Conservation (phyloP, 2,888 invertebrate species). For the Drosophila koepferae region DNA sequence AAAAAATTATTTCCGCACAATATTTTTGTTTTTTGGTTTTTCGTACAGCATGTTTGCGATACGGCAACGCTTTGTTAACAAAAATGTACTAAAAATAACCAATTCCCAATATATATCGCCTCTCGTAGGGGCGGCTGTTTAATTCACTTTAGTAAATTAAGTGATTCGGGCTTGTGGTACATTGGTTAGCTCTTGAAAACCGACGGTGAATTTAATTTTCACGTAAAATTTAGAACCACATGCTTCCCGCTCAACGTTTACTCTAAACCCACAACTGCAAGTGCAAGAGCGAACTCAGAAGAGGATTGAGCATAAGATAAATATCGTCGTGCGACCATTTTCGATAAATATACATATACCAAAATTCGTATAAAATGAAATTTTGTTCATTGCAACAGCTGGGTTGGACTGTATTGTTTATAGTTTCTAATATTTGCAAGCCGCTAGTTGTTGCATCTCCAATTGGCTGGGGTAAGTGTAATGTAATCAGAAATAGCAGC, state of each 20-base stretch:
- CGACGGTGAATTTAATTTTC: slow-evolving; percentile 30
- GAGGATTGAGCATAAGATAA: not conserved
- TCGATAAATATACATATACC: not conserved
- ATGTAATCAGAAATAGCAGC: not conserved
- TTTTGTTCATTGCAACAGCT: slow-evolving; percentile 26
- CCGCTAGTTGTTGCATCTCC: slow-evolving; percentile 45
- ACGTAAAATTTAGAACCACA: slow-evolving; percentile 42
- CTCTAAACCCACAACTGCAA: slow-evolving; percentile 16
- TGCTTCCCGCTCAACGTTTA: slow-evolving; percentile 33
- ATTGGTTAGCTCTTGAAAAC: slow-evolving; percentile 4
- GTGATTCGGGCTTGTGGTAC: slow-evolving; percentile 22
- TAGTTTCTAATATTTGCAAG: slow-evolving; percentile 16
- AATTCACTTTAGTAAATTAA: slow-evolving; percentile 23
- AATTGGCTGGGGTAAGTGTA: slow-evolving; percentile 65
- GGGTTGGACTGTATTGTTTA: slow-evolving; percentile 21
- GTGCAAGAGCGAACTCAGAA: slow-evolving; percentile 4
- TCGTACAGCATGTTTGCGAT: not conserved
- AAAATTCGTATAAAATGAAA: slow-evolving; percentile 39
- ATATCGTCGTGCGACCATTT: slow-evolving; percentile 10
- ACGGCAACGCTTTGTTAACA: slow-evolving; percentile 2
- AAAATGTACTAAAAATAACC: slow-evolving; percentile 13
- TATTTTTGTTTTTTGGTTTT: too few species aligned
- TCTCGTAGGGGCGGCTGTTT: not conserved
- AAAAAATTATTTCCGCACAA: too few species aligned
- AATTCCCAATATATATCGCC: not conserved